Conservation (phyloP, 2,797 vertebrate genomes). For the Coilia nasus region DNA sequence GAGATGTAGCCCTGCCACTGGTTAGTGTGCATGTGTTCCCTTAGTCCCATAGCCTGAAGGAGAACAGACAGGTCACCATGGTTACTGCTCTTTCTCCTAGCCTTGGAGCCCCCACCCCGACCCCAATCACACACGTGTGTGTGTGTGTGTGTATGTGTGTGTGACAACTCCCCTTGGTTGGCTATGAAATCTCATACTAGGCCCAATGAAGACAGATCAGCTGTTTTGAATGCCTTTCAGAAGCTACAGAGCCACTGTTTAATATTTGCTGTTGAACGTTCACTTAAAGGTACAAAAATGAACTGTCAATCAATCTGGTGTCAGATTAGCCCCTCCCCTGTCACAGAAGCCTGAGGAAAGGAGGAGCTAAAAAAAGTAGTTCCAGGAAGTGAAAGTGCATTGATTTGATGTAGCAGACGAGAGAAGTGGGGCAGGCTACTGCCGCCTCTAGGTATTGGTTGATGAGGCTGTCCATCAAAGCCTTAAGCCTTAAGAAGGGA, state of each 20-base stretch:
- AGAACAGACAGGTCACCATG: background rate
- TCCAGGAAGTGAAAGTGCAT: constrained; percentile 26
- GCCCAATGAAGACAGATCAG: background rate
- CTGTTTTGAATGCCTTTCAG: background rate
- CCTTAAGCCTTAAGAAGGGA: constrained; percentile 31
- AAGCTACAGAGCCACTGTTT: background rate
- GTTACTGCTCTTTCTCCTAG: background rate
- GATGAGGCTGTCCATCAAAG: constrained; percentile 20
- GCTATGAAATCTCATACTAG: background rate
- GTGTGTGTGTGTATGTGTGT: background rate
- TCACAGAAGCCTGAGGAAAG: constrained; percentile 12
- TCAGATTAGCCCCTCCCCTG: constrained; percentile 20
- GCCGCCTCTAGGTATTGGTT: constrained; percentile 11
- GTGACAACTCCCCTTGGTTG: background rate
- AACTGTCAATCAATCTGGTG: constrained; percentile 9
- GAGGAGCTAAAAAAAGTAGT: background rate
- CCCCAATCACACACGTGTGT: background rate
- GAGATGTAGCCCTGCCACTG: constrained; percentile 13
- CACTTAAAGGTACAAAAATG: background rate
- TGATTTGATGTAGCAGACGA: constrained; percentile 20
- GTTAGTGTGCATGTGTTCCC: background rate
- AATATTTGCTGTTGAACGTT: background rate
- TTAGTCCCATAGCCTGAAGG: background rate
- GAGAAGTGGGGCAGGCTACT: background rate
- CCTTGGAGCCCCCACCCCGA: background rate